Percentiles rank a stretch among this genome's conserved stretches.
phyloP scores from a whole-genome alignment of 2,113 vertebrate genomes.

The Amphilophus citrinellus region DNA sequence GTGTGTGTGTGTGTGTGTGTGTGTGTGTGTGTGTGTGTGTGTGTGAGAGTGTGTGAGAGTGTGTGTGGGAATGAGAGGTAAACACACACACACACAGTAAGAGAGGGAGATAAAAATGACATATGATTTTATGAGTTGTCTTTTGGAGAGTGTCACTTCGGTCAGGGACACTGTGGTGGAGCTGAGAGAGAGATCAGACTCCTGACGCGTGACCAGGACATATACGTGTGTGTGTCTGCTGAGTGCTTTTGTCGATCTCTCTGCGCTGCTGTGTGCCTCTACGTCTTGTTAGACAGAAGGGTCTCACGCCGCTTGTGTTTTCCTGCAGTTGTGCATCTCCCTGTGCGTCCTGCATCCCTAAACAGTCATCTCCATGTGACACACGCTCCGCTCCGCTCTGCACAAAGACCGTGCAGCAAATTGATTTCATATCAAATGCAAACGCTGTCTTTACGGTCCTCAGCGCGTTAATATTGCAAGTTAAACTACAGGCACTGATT shows the following conservation, averaged over 20 bases:
- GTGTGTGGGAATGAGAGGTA: neutral
- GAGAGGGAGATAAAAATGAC: neutral
- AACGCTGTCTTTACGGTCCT: conserved; percentile 55
- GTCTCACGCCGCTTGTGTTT: conserved; percentile 4
- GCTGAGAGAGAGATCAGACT: conserved; percentile 45
- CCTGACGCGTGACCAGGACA: neutral
- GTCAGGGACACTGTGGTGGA: conserved; percentile 43
- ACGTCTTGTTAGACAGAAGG: conserved; percentile 14
- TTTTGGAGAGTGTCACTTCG: conserved; percentile 37
- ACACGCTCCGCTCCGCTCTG: conserved; percentile 14
- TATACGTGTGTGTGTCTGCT: conserved; percentile 12
- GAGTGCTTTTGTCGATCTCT: neutral
- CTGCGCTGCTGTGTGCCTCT: neutral
- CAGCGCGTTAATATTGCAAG: conserved; percentile 60
- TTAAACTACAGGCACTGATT: conserved; percentile 51
- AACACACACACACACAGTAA: neutral
- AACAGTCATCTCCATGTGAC: conserved; percentile 38
- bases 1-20: neutral
- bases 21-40: too few species aligned
- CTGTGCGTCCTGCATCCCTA: conserved; percentile 1
- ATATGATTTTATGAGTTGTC: conserved; percentile 50
- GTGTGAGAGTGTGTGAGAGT: too few species aligned
- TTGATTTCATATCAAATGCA: conserved; percentile 70
- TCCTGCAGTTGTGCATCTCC: neutral
- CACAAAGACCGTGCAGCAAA: conserved; percentile 65